phyloP scores from a whole-genome alignment of 2,888 invertebrate genomes.

The Rotaria socialis region DNA sequence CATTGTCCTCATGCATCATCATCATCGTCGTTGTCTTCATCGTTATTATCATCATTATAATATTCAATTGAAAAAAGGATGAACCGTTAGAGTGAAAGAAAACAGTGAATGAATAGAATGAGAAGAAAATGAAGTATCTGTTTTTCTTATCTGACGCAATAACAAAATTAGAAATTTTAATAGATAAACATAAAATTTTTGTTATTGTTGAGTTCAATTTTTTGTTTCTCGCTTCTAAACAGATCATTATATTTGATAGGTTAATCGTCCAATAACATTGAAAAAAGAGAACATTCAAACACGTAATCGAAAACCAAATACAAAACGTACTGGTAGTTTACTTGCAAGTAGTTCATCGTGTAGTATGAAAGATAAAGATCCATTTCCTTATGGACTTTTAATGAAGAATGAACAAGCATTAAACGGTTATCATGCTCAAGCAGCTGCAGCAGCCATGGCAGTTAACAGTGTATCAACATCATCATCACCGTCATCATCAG shows the following conservation, averaged over 20 bases:
- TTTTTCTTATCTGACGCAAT: constrained; percentile 2
- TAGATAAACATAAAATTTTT: background rate
- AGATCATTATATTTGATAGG: constrained; percentile 37
- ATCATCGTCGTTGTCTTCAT: constrained; percentile 19
- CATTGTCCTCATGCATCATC: constrained; percentile 34
- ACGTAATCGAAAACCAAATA: constrained; percentile 46
- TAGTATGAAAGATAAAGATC: constrained; percentile 29
- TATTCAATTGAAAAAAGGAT: background rate
- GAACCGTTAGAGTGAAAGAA: background rate
- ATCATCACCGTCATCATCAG: constrained; percentile 19
- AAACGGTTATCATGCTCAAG: constrained; percentile 30
- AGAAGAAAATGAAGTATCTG: background rate
- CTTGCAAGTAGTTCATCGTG: constrained; percentile 18
- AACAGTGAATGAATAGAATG: no score
- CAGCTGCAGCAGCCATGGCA: background rate
- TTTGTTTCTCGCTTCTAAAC: background rate
- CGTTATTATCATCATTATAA: background rate
- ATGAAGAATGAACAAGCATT: constrained; percentile 32
- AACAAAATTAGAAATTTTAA: background rate
- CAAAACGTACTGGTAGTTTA: constrained; percentile 38
- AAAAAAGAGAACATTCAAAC: constrained; percentile 47
- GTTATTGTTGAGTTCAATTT: background rate
- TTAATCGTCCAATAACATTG: constrained; percentile 46
- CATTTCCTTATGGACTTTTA: constrained; percentile 28
- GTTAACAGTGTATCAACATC: constrained; percentile 22